These are phyloP conservation scores for Lypha dubia DNA, from an alignment of 2,888 invertebrate species.

Conservation along the genomic window DNA sequence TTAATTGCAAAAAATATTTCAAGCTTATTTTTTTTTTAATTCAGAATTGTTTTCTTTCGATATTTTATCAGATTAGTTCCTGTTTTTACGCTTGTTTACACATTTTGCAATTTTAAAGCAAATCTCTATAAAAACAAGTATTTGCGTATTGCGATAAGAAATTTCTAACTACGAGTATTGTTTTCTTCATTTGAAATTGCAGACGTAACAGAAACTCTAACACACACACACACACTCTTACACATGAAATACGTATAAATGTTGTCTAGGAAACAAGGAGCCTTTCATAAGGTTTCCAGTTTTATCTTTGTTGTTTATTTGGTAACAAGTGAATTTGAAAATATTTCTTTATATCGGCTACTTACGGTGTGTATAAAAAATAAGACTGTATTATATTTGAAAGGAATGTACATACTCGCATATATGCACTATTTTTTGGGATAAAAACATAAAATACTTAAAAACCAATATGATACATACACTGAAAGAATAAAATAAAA, in stretches of 20 bases:
- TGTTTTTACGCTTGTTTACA: no score
- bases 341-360: not conserved
- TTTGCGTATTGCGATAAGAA: not conserved
- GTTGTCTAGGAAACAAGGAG: slow-evolving; percentile 63
- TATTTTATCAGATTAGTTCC: no score
- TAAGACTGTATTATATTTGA: not conserved
- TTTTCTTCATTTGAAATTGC: slow-evolving; percentile 10
- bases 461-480: no score
- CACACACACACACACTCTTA: not conserved
- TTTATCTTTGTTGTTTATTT: not conserved
- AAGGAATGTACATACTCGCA: no score
- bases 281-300: slow-evolving; percentile 24
- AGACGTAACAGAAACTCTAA: slow-evolving; percentile 35
- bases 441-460: no score
- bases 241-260: not conserved
- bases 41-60: no score
- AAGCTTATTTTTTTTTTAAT: no score
- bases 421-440: no score
- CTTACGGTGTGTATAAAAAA: not conserved
- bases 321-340: not conserved
- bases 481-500: no score
- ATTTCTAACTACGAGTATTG: not conserved
- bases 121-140: no score
- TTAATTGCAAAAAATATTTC: no score
- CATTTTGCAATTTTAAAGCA: no score